These are phyloP conservation scores for Takifugu bimaculatus DNA, from an alignment of 2,113 vertebrate genomes.

Conservation along the genomic window DNA sequence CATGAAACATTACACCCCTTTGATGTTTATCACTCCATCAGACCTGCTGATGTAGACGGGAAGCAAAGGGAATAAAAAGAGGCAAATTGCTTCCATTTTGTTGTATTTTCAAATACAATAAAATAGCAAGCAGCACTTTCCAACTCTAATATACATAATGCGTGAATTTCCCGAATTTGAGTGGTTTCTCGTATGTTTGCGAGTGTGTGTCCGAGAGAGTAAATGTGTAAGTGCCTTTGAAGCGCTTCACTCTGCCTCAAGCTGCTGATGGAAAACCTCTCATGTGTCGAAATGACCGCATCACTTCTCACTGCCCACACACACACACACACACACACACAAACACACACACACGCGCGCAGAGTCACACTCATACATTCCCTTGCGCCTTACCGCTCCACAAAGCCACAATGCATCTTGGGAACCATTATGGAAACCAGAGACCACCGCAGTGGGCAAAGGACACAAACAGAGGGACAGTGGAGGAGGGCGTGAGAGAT, in stretches of 20 bases:
- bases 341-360: slow-evolving; percentile 5
- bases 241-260: slow-evolving; percentile 35
- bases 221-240: slow-evolving; percentile 57
- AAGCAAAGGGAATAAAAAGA: not conserved
- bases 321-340: slow-evolving; percentile 26
- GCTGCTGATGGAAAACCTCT: slow-evolving; percentile 66
- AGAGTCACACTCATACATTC: slow-evolving; percentile 25
- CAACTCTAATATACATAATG: slow-evolving; percentile 24
- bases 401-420: slow-evolving; percentile 80
- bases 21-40: too few species aligned
- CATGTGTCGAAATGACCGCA: slow-evolving; percentile 70
- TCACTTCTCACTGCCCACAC: slow-evolving; percentile 45
- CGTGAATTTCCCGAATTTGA: slow-evolving; percentile 30
- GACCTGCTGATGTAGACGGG: not conserved
- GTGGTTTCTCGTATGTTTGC: slow-evolving; percentile 6
- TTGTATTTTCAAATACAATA: slow-evolving; percentile 3
- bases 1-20: too few species aligned
- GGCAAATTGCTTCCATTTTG: not conserved
- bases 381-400: slow-evolving; percentile 53
- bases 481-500: slow-evolving; percentile 47
- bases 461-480: slow-evolving; percentile 75
- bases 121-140: slow-evolving; percentile 11
- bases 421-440: slow-evolving; percentile 80
- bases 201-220: slow-evolving; percentile 20
- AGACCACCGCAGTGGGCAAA: slow-evolving; percentile 75